Base-by-base conservation (phyloP, 2,888 invertebrate species). In the Nasonovia ribisnigri region DNA sequence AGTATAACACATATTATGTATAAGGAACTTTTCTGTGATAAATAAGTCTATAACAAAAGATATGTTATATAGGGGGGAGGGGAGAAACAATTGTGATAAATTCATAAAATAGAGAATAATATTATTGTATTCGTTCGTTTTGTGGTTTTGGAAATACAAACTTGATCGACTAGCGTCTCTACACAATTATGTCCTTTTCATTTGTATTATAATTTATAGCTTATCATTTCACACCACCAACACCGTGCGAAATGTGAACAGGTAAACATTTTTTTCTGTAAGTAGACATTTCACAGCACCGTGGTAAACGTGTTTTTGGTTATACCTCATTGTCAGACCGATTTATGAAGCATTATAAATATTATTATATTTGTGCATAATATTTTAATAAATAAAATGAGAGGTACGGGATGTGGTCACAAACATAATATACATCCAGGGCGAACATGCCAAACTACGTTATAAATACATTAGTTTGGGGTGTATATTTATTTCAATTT, bases 1-100 rank as follows among this genome's bases (percentile, higher is more conserved):
- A 77, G 77, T 67, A 77, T 90, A 91, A 42, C 42, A 91, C 48
- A 84, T 77, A 92, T 86, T 57, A 86, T 86, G 54, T 92, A 90
- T 67, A 88, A 92, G 92, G 92, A 92, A 92, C 92, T 92, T 88
- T 92, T 92, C 88, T 92, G 88, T 88, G 51, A 88, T 88, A 92
- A n/a, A 77, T 88, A 91, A 91, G 42, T 88, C 92, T 88, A 92
- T 88, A 88, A 91, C 57, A 92, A 77, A 92, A 77, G 51, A 88
- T 88, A 88, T 92, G 88, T 88, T 51, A 42, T 54, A 77, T 77
- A 77, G 77, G 77, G 67, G 67, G 77, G 77, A 77, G 92, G 48
- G 67, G 67, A 42, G 51, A 88, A 60, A 92, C 48, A 51, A 67
- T 77, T 88, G 26, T 87, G 91, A 60, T 46, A n/a, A 51, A 46